Evolutionary conservation across 2,888 invertebrate species (phyloP).

Genomic region (Gisinianus flammeolus): DNA sequence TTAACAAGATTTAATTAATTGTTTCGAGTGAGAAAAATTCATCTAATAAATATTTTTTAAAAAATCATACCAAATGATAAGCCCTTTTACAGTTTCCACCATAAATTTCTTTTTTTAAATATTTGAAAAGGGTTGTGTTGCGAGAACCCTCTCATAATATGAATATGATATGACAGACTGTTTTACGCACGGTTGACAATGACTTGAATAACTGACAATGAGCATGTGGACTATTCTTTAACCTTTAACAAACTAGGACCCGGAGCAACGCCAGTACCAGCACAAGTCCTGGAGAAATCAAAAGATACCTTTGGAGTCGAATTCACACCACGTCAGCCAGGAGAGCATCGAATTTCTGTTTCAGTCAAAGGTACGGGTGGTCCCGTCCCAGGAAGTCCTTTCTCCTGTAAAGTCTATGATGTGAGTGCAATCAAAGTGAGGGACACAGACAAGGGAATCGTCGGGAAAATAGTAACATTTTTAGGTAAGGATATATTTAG

Average conservation of each 20-base stretch:
- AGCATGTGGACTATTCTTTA: conserved; percentile 48
- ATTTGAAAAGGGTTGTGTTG: no score
- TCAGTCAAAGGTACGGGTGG: conserved; percentile 50
- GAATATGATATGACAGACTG: conserved; percentile 17
- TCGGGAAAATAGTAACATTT: conserved; percentile 89
- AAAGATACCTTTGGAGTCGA: conserved; percentile 95
- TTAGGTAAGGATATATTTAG: conserved; percentile 68
- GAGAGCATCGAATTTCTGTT: conserved; percentile 75
- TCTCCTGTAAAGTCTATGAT: conserved; percentile 93
- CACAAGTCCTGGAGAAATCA: conserved; percentile 93
- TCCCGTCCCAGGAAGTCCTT: conserved; percentile 78
- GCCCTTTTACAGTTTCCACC: not conserved
- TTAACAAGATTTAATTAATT: no score
- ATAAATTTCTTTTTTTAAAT: no score
- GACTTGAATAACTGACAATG: conserved; percentile 38
- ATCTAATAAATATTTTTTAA: not conserved
- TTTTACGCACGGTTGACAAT: conserved; percentile 45
- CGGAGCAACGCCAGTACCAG: conserved; percentile 76
- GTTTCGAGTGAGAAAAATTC: no score
- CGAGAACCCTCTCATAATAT: no score
- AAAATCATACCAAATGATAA: not conserved
- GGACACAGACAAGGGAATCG: conserved; percentile 84
- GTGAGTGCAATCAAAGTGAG: conserved; percentile 92
- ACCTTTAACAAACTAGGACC: conserved; percentile 66
- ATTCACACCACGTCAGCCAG: conserved; percentile 66